A percentile compares a stretch with the other conserved stretches of the same genome.
These are phyloP conservation scores for Aratinga solstitialis DNA, from an alignment of 2,797 vertebrate genomes.

Conservation along the genomic window DNA sequence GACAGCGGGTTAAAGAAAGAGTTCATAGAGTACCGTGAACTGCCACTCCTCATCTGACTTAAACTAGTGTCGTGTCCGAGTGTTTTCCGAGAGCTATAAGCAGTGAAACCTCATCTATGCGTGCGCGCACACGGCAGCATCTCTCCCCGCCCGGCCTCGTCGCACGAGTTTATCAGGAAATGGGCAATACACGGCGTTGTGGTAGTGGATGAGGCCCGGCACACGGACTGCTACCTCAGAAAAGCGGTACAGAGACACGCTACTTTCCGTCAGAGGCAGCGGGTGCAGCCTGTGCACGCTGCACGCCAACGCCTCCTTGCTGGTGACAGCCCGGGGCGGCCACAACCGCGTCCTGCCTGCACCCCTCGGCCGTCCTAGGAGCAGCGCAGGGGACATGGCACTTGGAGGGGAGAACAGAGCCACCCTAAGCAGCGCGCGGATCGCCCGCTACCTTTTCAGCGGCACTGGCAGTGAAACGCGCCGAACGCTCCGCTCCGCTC, in stretches of 20 bases:
- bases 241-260: fast-evolving
- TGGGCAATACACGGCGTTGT: fast-evolving
- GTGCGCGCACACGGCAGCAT: background rate
- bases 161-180: background rate
- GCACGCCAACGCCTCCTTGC: background rate
- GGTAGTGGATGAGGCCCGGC: fast-evolving
- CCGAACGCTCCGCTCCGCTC: background rate
- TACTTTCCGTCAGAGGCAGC: background rate
- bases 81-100: background rate
- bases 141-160: background rate
- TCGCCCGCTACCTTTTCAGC: background rate
- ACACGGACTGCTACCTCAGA: fast-evolving
- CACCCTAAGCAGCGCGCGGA: background rate
- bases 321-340: background rate
- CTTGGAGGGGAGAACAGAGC: background rate
- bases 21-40: background rate
- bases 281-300: fast-evolving
- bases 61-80: background rate
- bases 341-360: background rate
- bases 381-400: background rate
- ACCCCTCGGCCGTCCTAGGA: fast-evolving
- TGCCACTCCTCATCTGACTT: background rate
- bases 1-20: background rate
- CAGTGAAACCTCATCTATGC: background rate
- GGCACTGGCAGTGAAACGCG: background rate